Evolutionary conservation across 2,113 vertebrate species (phyloP).

Genomic region (Syrmaticus mikado): DNA sequence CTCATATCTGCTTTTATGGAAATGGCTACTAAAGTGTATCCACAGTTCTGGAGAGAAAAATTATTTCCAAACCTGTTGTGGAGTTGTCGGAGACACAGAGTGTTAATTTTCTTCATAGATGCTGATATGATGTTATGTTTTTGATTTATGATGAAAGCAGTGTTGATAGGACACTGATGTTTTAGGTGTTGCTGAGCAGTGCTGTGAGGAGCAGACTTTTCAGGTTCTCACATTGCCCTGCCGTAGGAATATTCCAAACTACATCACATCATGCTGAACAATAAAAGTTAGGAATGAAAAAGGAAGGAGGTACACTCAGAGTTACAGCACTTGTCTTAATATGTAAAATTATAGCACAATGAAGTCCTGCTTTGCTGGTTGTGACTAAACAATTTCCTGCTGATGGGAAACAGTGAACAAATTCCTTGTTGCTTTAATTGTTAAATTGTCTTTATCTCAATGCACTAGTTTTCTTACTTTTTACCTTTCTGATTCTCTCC

Average conservation of each 20-base stretch:
- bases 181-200: background rate
- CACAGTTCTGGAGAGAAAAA: background rate
- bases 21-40: background rate
- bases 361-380: background rate
- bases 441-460: background rate
- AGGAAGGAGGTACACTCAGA: background rate
- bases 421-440: background rate
- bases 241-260: background rate
- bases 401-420: background rate
- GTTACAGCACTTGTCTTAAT: background rate
- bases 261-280: background rate
- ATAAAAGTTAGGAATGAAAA: background rate
- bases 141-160: background rate
- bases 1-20: background rate
- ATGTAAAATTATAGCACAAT: background rate
- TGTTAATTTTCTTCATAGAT: background rate
- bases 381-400: background rate
- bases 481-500: background rate
- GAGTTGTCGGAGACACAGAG: background rate
- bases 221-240: background rate
- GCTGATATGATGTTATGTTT: background rate
- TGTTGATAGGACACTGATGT: background rate
- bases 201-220: background rate
- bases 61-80: background rate
- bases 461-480: background rate